These are phyloP conservation scores for Sinodicranocentrus sp. DNA, from an alignment of 2,888 invertebrate genomes.

Conservation along the genomic window DNA sequence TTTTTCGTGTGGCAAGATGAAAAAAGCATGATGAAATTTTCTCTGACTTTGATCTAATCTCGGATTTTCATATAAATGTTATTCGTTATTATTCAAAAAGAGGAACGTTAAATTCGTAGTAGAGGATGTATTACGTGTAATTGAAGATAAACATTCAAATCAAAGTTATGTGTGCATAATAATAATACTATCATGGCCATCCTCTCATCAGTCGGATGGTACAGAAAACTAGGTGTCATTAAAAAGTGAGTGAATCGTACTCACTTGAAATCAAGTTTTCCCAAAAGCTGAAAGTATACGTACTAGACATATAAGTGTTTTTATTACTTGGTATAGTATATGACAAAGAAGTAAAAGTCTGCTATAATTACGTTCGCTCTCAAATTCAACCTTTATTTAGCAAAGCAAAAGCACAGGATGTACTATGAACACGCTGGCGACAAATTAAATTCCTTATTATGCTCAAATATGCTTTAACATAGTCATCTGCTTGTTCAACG, in stretches of 20 bases:
- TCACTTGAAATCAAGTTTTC: background rate
- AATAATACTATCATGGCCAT: too few relatives aligned
- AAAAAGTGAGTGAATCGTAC: too few relatives aligned
- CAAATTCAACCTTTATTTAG: background rate
- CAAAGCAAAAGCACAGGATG: background rate
- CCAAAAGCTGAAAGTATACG: background rate
- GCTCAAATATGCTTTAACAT: background rate
- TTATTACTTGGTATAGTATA: background rate
- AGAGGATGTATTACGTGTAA: too few relatives aligned
- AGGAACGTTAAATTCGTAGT: too few relatives aligned
- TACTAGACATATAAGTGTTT: too few relatives aligned
- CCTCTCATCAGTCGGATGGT: too few relatives aligned
- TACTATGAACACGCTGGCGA: background rate
- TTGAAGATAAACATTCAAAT: too few relatives aligned
- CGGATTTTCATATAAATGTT: too few relatives aligned
- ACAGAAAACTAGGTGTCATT: too few relatives aligned
- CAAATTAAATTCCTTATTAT: slow-evolving; percentile 13
- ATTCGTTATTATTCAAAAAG: too few relatives aligned
- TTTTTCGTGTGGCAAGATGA: background rate
- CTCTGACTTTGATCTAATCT: slow-evolving; percentile 10
- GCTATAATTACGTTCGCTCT: too few relatives aligned
- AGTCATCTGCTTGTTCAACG: background rate
- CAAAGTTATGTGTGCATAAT: too few relatives aligned
- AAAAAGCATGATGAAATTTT: background rate
- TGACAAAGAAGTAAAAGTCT: background rate